phyloP scores from a whole-genome alignment of 2,888 invertebrate species.

The Cryptops parisi region DNA sequence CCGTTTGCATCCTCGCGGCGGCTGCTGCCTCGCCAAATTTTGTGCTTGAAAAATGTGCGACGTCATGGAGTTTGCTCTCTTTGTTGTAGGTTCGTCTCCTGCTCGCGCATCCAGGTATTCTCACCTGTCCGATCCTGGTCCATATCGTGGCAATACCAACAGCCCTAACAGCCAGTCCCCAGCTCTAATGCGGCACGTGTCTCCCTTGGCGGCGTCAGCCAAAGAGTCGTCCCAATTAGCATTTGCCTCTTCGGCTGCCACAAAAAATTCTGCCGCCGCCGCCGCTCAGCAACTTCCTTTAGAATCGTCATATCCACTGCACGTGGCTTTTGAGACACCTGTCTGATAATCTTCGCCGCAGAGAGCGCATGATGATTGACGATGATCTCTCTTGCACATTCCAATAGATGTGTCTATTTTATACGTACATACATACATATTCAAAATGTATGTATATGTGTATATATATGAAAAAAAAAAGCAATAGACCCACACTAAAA shows the following conservation, averaged over 20 bases:
- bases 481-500: no score
- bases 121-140: slow-evolving; percentile 17
- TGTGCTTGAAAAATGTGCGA: no score
- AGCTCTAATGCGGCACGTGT: neutral
- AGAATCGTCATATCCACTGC: slow-evolving; percentile 6
- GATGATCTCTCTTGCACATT: no score
- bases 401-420: no score
- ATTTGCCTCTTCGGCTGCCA: neutral
- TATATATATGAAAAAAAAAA: no score
- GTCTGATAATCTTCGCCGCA: slow-evolving; percentile 4
- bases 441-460: no score
- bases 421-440: no score
- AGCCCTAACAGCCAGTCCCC: slow-evolving; percentile 1
- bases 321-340: slow-evolving; percentile 18
- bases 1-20: no score
- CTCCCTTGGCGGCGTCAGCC: slow-evolving; percentile 1
- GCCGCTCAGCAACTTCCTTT: neutral
- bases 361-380: neutral
- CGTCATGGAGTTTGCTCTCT: no score
- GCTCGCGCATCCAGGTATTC: slow-evolving; percentile 16
- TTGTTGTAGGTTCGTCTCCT: slow-evolving; percentile 10
- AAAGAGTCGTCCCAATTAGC: slow-evolving; percentile 7
- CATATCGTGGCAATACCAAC: slow-evolving; percentile 8
- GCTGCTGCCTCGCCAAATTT: no score
- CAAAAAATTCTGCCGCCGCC: neutral